These are phyloP conservation scores for Phocides pigmalion DNA, from an alignment of 1,140 invertebrate species.

Conservation along the genomic window DNA sequence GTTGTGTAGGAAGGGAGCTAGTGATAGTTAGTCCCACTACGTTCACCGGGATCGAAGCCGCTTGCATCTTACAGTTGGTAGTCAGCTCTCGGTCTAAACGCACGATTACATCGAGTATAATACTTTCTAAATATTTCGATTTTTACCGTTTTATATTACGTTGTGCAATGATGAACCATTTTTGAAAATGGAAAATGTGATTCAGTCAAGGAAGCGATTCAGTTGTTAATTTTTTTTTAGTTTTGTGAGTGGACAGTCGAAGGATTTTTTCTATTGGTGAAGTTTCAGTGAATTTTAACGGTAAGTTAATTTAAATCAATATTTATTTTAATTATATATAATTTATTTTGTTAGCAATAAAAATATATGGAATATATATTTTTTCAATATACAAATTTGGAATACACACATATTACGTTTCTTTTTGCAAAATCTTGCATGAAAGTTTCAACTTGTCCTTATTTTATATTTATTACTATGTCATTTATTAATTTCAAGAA, in stretches of 20 bases:
- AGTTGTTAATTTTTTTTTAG: slow-evolving; percentile 43
- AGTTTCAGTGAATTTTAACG: slow-evolving; percentile 41
- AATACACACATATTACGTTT: too few species aligned
- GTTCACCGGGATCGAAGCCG: slow-evolving; percentile 3
- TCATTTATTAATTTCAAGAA: not conserved
- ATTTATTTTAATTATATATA: slow-evolving; percentile 1
- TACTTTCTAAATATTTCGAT: slow-evolving; percentile 7
- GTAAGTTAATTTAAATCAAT: slow-evolving; percentile 29
- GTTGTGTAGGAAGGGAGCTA: slow-evolving; percentile 22
- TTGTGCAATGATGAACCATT: slow-evolving; percentile 70
- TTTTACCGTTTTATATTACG: slow-evolving; percentile 6
- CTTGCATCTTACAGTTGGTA: slow-evolving; percentile 1
- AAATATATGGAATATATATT: too few species aligned
- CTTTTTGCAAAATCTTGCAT: too few species aligned
- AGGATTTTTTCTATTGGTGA: slow-evolving; percentile 46
- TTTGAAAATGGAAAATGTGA: slow-evolving; percentile 75
- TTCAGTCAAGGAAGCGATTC: slow-evolving; percentile 59
- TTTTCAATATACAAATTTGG: too few species aligned
- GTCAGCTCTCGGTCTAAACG: slow-evolving; percentile 3
- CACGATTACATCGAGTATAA: not conserved
- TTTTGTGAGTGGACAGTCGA: slow-evolving; percentile 45
- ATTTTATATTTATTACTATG: not conserved
- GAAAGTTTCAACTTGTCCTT: too few species aligned
- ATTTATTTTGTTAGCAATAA: too few species aligned
- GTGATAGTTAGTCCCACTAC: slow-evolving; percentile 21